These are phyloP conservation scores for Eristalis pertinax DNA, from an alignment of 2,888 invertebrate genomes.

Conservation along the genomic window DNA sequence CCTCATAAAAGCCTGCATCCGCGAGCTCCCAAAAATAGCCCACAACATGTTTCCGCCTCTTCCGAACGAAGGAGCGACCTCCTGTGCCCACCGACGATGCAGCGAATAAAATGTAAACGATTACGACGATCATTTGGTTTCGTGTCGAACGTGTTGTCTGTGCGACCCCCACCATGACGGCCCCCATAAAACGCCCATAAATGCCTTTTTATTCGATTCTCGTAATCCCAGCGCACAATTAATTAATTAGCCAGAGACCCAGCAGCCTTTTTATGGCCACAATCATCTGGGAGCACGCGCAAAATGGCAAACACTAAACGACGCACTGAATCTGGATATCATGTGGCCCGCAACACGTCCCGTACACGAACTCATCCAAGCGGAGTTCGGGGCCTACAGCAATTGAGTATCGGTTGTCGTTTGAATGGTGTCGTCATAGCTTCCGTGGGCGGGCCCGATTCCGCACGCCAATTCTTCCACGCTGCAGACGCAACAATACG, in stretches of 20 bases:
- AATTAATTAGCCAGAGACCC: conserved; percentile 53
- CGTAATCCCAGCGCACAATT: conserved; percentile 29
- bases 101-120: conserved; percentile 12
- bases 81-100: not conserved
- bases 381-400: not conserved
- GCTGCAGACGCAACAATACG: conserved; percentile 13
- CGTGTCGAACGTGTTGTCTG: not conserved
- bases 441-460: conserved; percentile 76
- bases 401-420: conserved; percentile 7
- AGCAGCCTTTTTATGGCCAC: conserved; percentile 54
- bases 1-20: not conserved
- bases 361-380: not conserved
- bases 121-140: conserved; percentile 5
- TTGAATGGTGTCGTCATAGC: conserved; percentile 75
- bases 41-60: not conserved
- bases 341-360: not conserved
- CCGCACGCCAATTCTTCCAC: conserved; percentile 21
- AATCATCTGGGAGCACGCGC: conserved; percentile 3
- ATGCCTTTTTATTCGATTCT: conserved; percentile 41
- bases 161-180: not conserved
- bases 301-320: not conserved
- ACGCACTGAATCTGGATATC: not conserved
- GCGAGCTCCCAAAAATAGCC: conserved; percentile 8
- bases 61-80: not conserved
- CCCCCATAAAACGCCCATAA: conserved; percentile 53